Evolutionary conservation across 2,888 invertebrate species (phyloP).

Genomic region (Pherbina coryleti): DNA sequence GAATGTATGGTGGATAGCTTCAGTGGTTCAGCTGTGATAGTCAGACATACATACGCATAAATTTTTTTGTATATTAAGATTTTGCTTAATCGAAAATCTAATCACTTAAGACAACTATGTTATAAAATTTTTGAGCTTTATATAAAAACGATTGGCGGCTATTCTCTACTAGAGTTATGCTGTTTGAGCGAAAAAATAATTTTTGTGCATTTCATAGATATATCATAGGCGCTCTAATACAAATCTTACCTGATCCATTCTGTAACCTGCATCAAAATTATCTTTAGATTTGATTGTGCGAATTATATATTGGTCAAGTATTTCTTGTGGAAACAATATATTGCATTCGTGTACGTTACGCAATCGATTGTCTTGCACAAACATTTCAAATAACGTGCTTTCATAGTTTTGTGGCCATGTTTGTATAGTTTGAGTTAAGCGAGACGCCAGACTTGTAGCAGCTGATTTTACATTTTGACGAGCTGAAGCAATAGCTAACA

Average conservation of each 20-base stretch:
- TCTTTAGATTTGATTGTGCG: slow-evolving; percentile 59
- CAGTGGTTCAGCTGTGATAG: too few species aligned
- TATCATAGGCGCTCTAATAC: too few species aligned
- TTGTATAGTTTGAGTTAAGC: slow-evolving; percentile 80
- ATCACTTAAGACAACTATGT: too few species aligned
- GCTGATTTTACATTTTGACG: slow-evolving; percentile 37
- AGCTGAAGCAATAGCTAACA: slow-evolving; percentile 56
- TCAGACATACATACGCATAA: too few species aligned
- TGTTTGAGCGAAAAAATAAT: too few species aligned
- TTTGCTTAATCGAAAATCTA: too few species aligned
- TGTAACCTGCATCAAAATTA: slow-evolving; percentile 48
- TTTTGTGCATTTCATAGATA: too few species aligned
- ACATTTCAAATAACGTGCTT: slow-evolving; percentile 79
- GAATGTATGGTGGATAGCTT: too few species aligned
- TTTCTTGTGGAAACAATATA: slow-evolving; percentile 71
- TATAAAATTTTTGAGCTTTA: too few species aligned
- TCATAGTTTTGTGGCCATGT: slow-evolving; percentile 81
- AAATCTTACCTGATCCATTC: slow-evolving; percentile 49
- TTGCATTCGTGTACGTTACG: slow-evolving; percentile 57
- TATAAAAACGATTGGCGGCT: too few species aligned
- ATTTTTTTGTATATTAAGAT: too few species aligned
- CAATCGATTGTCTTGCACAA: slow-evolving; percentile 70
- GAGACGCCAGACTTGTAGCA: slow-evolving; percentile 66
- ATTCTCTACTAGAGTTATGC: too few species aligned
- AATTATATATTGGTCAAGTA: slow-evolving; percentile 74